Base-by-base conservation (phyloP, 2,888 invertebrate species). In the Drosophila meridionalis region DNA sequence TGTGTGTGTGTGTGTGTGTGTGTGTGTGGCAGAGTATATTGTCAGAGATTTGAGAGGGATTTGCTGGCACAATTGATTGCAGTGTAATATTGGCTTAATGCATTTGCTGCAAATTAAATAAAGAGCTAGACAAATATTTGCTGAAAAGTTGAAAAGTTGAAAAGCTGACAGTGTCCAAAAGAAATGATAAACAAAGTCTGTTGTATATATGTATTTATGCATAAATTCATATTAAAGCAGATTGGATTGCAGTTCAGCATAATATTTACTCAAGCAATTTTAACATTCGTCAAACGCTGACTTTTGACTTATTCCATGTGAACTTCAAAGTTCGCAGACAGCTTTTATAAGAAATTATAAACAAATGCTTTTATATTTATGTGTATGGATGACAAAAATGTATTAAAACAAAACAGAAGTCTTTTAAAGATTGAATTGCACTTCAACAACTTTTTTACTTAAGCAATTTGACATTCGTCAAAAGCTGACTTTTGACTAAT, bases 21-120 rank as follows among this genome's bases (percentile, higher is more conserved):
- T 65, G 34, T 32, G 14, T 55, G 47, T 32, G 26, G 5, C 11
- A 30, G 36, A 48, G 30, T 68, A 20, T 38, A 52, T 58, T 52
- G 62, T 36, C 36, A 53, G 26, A 47, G 43, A 45, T 11, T 55
- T 28, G 66, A 36, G 20, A n/a, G 38, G 32, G 30, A 45, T 59
- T 38, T 42, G 20, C n/a, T 7, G 12, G 9, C 38, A 59, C 11
- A 50, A 60, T 60, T 62, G 56, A 56, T 58, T 48, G 56, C 45
- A 58, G 9, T 28, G 47, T 20, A 53, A 58, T 30, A 50, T 66
- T 60, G 45, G 36, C 28, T 52, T n/a, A 57, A 38, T 52, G 56
- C 42, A 9, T 14, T 26, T 28, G 11, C 42, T 32, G 43, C 52
- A 26, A 20, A 11, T 43, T 28, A 28, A 53, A 34, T 14, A 26